phyloP scores from a whole-genome alignment of 2,888 invertebrate species.

The Netelia virgata region DNA sequence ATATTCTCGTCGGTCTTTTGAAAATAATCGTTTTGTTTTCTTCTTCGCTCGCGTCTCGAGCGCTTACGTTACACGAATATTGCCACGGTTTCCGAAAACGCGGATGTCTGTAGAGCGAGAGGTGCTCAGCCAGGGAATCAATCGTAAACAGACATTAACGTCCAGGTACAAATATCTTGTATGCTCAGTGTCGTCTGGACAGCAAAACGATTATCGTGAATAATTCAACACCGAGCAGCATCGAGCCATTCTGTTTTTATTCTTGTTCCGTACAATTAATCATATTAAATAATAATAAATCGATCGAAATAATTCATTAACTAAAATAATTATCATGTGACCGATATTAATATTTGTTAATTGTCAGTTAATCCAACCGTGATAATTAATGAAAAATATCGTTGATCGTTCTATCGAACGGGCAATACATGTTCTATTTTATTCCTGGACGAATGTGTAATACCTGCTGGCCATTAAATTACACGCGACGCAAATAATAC shows the following conservation, averaged over 20 bases:
- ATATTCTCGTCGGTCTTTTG: no score
- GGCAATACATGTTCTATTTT: not conserved
- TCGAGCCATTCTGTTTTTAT: not conserved
- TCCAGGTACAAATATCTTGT: slow-evolving; percentile 25
- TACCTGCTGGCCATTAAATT: slow-evolving; percentile 1
- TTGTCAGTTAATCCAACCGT: not conserved
- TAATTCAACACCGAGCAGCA: not conserved
- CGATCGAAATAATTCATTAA: no score
- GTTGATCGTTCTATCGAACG: not conserved
- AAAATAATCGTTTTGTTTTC: no score
- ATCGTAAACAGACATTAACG: slow-evolving; percentile 47
- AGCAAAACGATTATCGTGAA: slow-evolving; percentile 32
- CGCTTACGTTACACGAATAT: not conserved
- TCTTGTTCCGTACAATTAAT: not conserved
- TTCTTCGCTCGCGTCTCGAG: no score
- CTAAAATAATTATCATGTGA: no score
- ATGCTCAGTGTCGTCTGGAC: slow-evolving; percentile 12
- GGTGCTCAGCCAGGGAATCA: slow-evolving; percentile 41
- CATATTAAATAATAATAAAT: not conserved
- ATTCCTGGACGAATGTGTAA: slow-evolving; percentile 5
- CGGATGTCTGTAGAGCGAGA: slow-evolving; percentile 4
- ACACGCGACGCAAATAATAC: not conserved
- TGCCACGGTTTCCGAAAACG: not conserved
- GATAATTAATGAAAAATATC: not conserved
- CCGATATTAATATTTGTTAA: no score